Percentiles rank a stretch among this genome's conserved stretches.
phyloP scores from a whole-genome alignment of 2,113 vertebrate species.

The Stomatorhinus ivindoensis region DNA sequence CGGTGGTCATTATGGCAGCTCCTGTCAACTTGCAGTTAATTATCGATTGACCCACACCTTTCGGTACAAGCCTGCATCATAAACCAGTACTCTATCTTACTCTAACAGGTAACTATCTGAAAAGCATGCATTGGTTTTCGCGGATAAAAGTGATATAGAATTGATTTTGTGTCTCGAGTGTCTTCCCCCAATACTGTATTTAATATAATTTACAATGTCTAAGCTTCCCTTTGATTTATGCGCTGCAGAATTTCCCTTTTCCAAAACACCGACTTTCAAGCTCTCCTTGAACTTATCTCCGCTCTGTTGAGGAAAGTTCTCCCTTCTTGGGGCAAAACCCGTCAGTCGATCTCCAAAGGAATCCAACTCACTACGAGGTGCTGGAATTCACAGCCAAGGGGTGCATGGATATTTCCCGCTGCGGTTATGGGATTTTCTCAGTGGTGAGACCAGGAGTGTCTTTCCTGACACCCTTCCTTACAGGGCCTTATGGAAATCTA shows the following conservation, averaged over 20 bases:
- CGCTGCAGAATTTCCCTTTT: neutral
- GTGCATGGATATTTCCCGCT: slow-evolving; percentile 65
- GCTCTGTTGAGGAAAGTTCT: slow-evolving; percentile 27
- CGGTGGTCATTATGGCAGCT: neutral
- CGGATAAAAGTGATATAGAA: neutral
- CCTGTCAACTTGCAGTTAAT: neutral
- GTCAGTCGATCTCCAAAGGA: neutral
- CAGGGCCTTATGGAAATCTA: slow-evolving; percentile 61
- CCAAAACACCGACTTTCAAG: slow-evolving; percentile 39
- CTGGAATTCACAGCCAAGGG: slow-evolving; percentile 31
- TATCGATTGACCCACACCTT: neutral
- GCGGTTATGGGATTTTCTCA: slow-evolving; percentile 67
- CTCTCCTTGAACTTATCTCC: slow-evolving; percentile 56
- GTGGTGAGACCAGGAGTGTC: slow-evolving; percentile 70
- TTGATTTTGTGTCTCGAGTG: neutral
- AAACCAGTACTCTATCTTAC: neutral
- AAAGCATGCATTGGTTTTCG: neutral
- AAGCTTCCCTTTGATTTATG: neutral
- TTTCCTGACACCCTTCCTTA: slow-evolving; percentile 67
- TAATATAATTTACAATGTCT: neutral
- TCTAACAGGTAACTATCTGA: neutral
- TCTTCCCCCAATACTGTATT: neutral
- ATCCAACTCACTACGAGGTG: slow-evolving; percentile 35
- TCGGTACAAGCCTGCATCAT: neutral
- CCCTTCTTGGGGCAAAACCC: slow-evolving; percentile 21